Evolutionary conservation across 37 sponge, comb jelly and placozoan genomes (phyloP), one percentile per base, ranked within the genome.

Genomic region (Geodia barretti): DNA sequence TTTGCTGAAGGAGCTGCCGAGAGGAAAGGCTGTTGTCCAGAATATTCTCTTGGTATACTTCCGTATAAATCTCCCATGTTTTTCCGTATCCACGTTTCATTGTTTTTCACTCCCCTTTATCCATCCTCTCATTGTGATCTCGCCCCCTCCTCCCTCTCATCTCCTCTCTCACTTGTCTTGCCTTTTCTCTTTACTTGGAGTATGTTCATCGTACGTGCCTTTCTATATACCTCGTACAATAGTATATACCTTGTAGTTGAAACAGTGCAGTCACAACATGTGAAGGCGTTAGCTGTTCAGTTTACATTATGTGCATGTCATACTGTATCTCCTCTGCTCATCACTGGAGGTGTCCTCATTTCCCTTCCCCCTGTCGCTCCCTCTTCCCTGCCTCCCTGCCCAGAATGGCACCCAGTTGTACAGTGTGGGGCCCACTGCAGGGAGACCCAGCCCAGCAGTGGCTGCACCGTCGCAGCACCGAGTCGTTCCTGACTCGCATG

Each of bases 1-100:
- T 58, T 81, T 81, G 43, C 74, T 90, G 74, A 90, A 85, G 79
- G 85, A 82, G 59, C 60, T 90, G 11, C 67, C 86, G 8, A 42
- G 86, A 32, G 91, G 85, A 17, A 90, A 90, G 68, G 74, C 69
- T 26, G 60, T 90, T 41, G 72, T 90, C 25, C 68, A 47, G 9
- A 70, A 75, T 28, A 43, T 90, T 17, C 69, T 70, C 32, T 41
- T 90, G 70, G 90, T 90, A 14, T 26, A 4, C 4, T 9, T n/a
- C 3, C n/a, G 26, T 30, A 37, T 40, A 32, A 14, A 33, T 33
- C 11, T 72, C 24, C 41, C 9, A 29, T 11, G 28, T 72, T 8
- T 37, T 54, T 28, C n/a, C 29, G 30, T 30, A 58, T 58, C 19
- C 64, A 3, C 8, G 1, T 2, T 5, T 28, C 64, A 3, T 62